Conservation (phyloP, 1,140 invertebrate species). For the Sesamia nonagrioides region DNA sequence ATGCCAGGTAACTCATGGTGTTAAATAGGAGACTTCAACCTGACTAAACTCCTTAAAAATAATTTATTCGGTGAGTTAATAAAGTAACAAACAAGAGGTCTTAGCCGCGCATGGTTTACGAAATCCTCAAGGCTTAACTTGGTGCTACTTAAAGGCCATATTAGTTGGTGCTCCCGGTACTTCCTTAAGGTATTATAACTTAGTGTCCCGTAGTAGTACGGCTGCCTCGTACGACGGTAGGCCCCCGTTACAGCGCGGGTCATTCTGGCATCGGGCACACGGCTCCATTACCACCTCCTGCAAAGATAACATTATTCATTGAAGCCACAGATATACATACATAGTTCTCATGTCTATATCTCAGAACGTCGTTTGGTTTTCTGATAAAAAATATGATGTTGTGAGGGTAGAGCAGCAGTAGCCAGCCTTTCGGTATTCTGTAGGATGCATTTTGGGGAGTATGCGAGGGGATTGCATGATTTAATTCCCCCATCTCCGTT, state of each 20-base stretch:
- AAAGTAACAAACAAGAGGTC: background rate
- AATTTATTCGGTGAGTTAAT: background rate
- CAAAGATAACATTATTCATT: constrained; percentile 53
- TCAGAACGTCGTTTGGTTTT: too few species aligned
- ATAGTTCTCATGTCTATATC: too few species aligned
- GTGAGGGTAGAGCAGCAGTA: too few species aligned
- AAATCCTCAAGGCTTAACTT: constrained; percentile 9
- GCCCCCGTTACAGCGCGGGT: constrained; percentile 58
- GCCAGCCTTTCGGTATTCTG: too few species aligned
- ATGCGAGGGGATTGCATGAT: too few species aligned
- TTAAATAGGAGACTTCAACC: too few species aligned
- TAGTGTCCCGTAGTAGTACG: constrained; percentile 76
- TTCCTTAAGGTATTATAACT: constrained; percentile 70
- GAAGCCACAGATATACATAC: background rate
- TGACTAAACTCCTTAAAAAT: too few species aligned
- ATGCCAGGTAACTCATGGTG: too few species aligned
- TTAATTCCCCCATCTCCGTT: too few species aligned
- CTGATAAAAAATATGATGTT: too few species aligned
- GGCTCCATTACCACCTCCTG: constrained; percentile 75
- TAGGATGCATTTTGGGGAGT: too few species aligned
- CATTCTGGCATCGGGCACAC: constrained; percentile 62
- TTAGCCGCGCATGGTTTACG: background rate
- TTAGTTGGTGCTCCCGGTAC: background rate
- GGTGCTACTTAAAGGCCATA: constrained; percentile 14
- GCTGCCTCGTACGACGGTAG: constrained; percentile 80